These are phyloP conservation scores for Flexamia atlantica DNA, from an alignment of 2,888 invertebrate species.

Conservation along the genomic window DNA sequence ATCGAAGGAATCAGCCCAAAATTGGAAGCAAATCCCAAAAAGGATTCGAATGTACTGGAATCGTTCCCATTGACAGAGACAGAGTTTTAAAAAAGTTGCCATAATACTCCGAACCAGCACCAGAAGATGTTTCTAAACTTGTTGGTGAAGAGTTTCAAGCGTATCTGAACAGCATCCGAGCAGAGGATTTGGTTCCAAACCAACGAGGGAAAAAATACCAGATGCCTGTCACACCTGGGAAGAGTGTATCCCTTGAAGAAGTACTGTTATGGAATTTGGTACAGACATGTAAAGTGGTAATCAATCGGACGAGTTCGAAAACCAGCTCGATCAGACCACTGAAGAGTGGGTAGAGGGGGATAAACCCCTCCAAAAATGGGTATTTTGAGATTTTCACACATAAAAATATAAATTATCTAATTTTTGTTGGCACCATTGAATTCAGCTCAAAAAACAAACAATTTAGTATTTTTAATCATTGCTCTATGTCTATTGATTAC, in stretches of 20 bases:
- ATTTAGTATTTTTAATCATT: too few relatives aligned
- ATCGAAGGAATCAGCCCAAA: constrained; percentile 7
- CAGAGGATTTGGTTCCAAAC: constrained; percentile 19
- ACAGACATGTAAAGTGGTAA: too few relatives aligned
- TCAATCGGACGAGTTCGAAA: too few relatives aligned
- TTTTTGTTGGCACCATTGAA: too few relatives aligned
- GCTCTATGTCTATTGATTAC: too few relatives aligned
- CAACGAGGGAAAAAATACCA: constrained; percentile 15
- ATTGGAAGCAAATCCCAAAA: background rate
- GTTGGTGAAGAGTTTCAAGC: constrained; percentile 37
- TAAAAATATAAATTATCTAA: too few relatives aligned
- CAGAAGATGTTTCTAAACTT: constrained; percentile 13
- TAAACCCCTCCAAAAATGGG: too few relatives aligned
- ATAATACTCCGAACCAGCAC: background rate
- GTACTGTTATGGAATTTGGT: too few relatives aligned
- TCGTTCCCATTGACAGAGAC: constrained; percentile 33
- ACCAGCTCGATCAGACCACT: too few relatives aligned
- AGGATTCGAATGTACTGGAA: background rate
- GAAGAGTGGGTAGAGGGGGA: too few relatives aligned
- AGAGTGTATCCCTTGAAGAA: constrained; percentile 39
- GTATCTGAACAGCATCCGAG: constrained; percentile 13
- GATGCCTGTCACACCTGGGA: constrained; percentile 9
- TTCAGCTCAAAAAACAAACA: too few relatives aligned
- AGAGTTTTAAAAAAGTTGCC: constrained; percentile 16
- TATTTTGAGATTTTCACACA: too few relatives aligned